Evolutionary conservation across 2,113 vertebrate species (phyloP).

Genomic region (Pterocles orientalis): DNA sequence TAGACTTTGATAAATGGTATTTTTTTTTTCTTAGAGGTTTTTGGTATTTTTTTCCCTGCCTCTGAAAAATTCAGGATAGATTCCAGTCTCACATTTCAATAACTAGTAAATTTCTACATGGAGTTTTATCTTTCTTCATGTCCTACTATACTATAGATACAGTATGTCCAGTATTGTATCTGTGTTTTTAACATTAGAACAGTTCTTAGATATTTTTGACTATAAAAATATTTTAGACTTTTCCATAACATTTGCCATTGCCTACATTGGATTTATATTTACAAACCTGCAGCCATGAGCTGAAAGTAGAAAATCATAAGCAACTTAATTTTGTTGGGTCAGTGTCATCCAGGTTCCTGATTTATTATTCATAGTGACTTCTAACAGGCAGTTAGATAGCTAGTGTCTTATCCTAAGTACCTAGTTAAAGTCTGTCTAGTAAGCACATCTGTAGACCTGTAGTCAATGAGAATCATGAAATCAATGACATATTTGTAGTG

Average conservation of each 20-base stretch:
- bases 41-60: background rate
- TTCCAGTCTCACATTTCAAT: accelerated
- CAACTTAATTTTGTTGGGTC: background rate
- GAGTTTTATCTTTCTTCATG: background rate
- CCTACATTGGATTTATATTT: background rate
- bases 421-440: background rate
- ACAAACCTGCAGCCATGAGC: background rate
- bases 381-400: background rate
- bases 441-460: background rate
- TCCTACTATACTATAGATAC: background rate
- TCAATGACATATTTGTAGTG: background rate
- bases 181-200: background rate
- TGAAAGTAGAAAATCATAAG: background rate
- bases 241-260: background rate
- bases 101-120: background rate
- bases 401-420: background rate
- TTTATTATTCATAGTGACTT: background rate
- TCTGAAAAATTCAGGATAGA: accelerated
- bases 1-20: background rate
- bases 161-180: background rate
- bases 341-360: background rate
- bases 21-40: background rate
- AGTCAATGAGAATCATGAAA: background rate
- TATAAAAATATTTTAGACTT: background rate
- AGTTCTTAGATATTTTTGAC: background rate